Conservation (phyloP, 2,888 invertebrate species). For the Tyria jacobaeae region DNA sequence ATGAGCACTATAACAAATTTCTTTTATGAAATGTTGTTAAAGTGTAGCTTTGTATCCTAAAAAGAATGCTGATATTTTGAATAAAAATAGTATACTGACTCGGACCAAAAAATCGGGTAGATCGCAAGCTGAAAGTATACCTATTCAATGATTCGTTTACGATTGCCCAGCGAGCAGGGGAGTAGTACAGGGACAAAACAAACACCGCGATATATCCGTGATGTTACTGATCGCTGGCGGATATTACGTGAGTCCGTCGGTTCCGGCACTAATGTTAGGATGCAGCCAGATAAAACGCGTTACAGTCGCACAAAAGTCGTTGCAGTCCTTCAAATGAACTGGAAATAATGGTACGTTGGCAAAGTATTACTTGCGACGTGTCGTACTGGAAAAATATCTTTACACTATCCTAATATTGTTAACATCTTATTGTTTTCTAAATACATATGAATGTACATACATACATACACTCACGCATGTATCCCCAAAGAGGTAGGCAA, state of each 20-base stretch:
- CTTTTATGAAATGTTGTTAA: too few relatives aligned
- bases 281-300: constrained; percentile 14
- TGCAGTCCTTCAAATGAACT: not conserved
- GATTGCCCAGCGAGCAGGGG: not conserved
- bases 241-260: constrained; percentile 44
- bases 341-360: not conserved
- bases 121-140: constrained; percentile 4
- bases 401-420: too few relatives aligned
- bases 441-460: too few relatives aligned
- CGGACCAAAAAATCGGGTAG: not conserved
- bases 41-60: not conserved
- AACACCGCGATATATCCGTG: constrained; percentile 45
- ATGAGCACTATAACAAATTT: too few relatives aligned
- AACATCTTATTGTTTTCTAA: too few relatives aligned
- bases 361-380: not conserved
- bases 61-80: not conserved
- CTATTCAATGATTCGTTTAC: constrained; percentile 10
- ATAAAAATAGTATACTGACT: not conserved
- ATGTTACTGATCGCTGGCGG: constrained; percentile 47
- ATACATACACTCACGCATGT: too few relatives aligned
- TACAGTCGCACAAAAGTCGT: not conserved
- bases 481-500: too few relatives aligned
- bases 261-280: constrained; percentile 22
- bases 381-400: too few relatives aligned
- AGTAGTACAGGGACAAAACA: constrained; percentile 28